These are phyloP conservation scores for Chorisops tibialis DNA, from an alignment of 2,888 invertebrate species.

Conservation along the genomic window DNA sequence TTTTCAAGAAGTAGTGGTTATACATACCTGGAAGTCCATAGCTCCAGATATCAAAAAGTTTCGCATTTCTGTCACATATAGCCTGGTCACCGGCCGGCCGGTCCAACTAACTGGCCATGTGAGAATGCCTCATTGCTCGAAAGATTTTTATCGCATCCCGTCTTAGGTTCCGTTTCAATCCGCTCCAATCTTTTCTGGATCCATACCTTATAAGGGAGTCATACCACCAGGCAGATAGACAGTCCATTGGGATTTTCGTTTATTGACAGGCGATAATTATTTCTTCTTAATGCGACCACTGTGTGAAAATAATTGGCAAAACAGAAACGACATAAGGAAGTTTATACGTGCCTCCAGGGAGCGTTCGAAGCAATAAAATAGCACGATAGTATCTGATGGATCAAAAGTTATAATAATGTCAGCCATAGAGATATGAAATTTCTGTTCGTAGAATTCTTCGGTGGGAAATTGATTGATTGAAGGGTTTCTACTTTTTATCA, in stretches of 20 bases:
- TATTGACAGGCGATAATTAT: constrained; percentile 26
- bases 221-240: constrained; percentile 1
- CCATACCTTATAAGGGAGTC: constrained; percentile 12
- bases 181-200: neutral
- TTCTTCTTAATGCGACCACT: constrained; percentile 26
- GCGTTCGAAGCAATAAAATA: neutral
- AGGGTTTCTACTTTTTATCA: too few species aligned
- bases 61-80: constrained; percentile 28
- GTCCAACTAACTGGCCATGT: neutral
- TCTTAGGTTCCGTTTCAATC: neutral
- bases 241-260: constrained; percentile 17
- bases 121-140: neutral
- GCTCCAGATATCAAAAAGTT: constrained; percentile 19
- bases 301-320: constrained; percentile 26
- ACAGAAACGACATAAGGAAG: constrained; percentile 16
- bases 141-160: neutral
- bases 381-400: neutral
- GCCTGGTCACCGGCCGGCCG: constrained; percentile 15
- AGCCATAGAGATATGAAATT: too few species aligned
- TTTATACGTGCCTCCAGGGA: constrained; percentile 18
- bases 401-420: too few species aligned
- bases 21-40: too few species aligned
- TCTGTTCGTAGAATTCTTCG: too few species aligned
- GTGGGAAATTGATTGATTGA: too few species aligned
- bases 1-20: too few species aligned